A percentile compares a stretch with the other conserved stretches of the same genome.
These are phyloP conservation scores for Rotaria macrura DNA, from an alignment of 2,888 invertebrate species.

Conservation along the genomic window DNA sequence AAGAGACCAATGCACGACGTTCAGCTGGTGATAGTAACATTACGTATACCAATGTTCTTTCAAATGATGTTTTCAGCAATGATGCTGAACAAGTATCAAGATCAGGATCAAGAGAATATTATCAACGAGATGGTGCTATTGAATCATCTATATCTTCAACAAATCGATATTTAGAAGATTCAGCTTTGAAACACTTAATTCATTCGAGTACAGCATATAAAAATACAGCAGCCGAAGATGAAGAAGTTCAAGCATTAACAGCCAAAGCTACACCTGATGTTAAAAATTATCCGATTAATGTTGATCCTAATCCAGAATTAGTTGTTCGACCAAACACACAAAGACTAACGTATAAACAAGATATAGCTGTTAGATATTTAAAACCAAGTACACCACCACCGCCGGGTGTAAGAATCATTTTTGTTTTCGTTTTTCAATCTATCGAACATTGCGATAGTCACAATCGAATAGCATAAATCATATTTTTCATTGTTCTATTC, in stretches of 20 bases:
- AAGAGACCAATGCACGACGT: not conserved
- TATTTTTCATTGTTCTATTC: not conserved
- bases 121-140: not conserved
- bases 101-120: constrained; percentile 5
- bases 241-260: constrained; percentile 2
- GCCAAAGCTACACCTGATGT: not conserved
- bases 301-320: constrained; percentile 28
- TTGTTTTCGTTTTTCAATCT: not conserved
- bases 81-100: not conserved
- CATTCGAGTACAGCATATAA: not conserved
- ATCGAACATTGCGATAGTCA: not conserved
- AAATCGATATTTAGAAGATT: not conserved
- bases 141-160: not conserved
- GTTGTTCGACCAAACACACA: constrained; percentile 22
- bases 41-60: not conserved
- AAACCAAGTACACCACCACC: constrained; percentile 26
- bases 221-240: not conserved
- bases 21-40: not conserved
- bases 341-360: constrained; percentile 26
- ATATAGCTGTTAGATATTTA: constrained; percentile 30
- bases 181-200: not conserved
- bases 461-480: not conserved
- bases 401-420: constrained; percentile 7
- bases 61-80: not conserved
- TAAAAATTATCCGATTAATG: constrained; percentile 26